Conservation (phyloP, 2,113 vertebrate genomes). For the Nanorana parkeri region DNA sequence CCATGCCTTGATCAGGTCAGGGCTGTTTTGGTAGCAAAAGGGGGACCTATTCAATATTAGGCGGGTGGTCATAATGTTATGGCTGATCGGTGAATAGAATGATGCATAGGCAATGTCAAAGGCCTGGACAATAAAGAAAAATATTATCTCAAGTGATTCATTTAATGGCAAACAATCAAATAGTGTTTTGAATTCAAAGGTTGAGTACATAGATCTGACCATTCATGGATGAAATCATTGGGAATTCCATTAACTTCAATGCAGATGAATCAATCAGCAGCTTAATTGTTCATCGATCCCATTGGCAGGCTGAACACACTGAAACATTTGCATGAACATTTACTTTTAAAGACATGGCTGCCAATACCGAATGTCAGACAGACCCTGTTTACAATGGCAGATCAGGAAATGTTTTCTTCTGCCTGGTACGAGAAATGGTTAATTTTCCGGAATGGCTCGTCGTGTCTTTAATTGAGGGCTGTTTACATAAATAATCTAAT, state of each 20-base stretch:
- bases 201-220: no score
- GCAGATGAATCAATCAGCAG: constrained; percentile 9
- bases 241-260: constrained; percentile 12
- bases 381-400: neutral
- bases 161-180: no score
- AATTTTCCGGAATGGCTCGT: neutral
- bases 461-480: neutral
- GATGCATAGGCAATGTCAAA: no score
- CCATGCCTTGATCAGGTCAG: no score
- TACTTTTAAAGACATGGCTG: neutral
- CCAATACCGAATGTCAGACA: neutral
- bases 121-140: no score
- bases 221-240: constrained; percentile 12
- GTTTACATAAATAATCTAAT: neutral
- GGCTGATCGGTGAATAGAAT: no score
- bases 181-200: no score
- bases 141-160: no score
- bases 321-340: neutral
- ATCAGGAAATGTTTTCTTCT: neutral
- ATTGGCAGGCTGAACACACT: neutral
- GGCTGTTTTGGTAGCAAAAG: no score
- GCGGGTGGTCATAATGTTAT: no score
- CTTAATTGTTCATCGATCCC: constrained; percentile 11
- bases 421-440: neutral
- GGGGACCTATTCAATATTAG: no score